These are phyloP conservation scores for Mustela lutreola DNA, from an alignment of 2,113 vertebrate species.

Conservation along the genomic window DNA sequence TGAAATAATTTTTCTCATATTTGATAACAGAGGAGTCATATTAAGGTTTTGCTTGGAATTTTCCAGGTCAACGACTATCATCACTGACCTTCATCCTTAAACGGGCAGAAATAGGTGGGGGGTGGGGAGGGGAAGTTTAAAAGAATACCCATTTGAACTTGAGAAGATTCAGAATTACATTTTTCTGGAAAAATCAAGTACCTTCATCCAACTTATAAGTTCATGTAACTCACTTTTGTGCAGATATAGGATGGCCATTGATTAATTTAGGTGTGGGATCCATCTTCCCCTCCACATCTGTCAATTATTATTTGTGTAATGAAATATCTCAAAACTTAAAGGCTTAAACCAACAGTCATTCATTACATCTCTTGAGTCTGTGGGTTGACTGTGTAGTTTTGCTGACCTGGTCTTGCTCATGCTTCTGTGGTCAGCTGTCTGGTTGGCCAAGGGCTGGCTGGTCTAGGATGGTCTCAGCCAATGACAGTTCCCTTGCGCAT, in stretches of 20 bases:
- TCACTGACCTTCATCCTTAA: constrained; percentile 48
- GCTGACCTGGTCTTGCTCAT: neutral
- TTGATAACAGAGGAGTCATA: constrained; percentile 58
- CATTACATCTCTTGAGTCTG: neutral
- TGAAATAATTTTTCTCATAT: constrained; percentile 79
- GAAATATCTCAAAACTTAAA: neutral
- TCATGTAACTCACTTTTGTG: neutral
- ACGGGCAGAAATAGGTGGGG: neutral
- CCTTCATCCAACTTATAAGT: neutral
- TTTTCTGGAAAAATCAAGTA: constrained; percentile 3
- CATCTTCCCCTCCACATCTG: neutral
- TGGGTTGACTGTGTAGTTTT: neutral
- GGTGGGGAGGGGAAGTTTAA: neutral
- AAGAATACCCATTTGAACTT: neutral
- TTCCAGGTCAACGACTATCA: constrained; percentile 59
- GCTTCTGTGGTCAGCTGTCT: neutral
- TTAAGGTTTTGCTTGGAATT: constrained; percentile 69
- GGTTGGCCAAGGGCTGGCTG: neutral
- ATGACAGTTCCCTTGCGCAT: fast-evolving
- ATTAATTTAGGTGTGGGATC: neutral
- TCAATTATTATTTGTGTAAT: neutral
- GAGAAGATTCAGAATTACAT: constrained; percentile 9
- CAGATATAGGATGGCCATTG: neutral
- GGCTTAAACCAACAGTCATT: neutral
- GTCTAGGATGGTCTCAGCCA: neutral